A percentile compares a stretch with the other conserved stretches of the same genome.
phyloP scores from a whole-genome alignment of 2,888 invertebrate species.

The Bombyx huttoni region DNA sequence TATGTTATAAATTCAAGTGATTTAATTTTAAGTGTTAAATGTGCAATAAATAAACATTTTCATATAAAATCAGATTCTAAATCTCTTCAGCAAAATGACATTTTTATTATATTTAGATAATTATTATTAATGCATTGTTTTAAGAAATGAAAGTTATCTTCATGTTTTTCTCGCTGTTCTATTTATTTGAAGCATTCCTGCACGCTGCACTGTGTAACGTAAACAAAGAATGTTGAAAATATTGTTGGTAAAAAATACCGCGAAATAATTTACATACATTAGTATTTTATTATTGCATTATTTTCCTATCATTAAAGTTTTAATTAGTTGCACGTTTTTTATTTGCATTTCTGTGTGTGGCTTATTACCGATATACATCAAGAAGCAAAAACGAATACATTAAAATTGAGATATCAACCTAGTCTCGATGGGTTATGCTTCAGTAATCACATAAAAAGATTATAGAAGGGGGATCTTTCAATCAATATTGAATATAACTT shows the following conservation, averaged over 20 bases:
- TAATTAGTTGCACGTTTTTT: constrained; percentile 24
- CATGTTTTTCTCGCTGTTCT: constrained; percentile 41
- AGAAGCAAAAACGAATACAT: not conserved
- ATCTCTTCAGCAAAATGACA: constrained; percentile 28
- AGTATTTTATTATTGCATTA: constrained; percentile 64
- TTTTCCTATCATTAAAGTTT: constrained; percentile 64
- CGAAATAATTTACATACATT: constrained; percentile 56
- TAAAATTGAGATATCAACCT: no score
- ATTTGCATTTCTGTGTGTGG: not conserved
- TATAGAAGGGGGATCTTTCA: no score
- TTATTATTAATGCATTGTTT: constrained; percentile 28
- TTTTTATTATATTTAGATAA: constrained; percentile 26
- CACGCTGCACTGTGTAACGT: constrained; percentile 28
- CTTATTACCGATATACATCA: not conserved
- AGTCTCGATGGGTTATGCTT: no score
- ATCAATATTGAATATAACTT: no score
- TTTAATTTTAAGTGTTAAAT: constrained; percentile 63
- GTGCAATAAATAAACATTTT: constrained; percentile 57
- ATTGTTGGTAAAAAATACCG: constrained; percentile 53
- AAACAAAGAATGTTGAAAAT: constrained; percentile 36
- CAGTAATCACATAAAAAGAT: no score
- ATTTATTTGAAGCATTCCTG: constrained; percentile 65
- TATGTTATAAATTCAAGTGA: constrained; percentile 44
- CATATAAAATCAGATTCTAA: constrained; percentile 39
- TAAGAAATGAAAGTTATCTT: constrained; percentile 22